Conservation (phyloP, 1,140 invertebrate genomes). For the Drosophila tani region DNA sequence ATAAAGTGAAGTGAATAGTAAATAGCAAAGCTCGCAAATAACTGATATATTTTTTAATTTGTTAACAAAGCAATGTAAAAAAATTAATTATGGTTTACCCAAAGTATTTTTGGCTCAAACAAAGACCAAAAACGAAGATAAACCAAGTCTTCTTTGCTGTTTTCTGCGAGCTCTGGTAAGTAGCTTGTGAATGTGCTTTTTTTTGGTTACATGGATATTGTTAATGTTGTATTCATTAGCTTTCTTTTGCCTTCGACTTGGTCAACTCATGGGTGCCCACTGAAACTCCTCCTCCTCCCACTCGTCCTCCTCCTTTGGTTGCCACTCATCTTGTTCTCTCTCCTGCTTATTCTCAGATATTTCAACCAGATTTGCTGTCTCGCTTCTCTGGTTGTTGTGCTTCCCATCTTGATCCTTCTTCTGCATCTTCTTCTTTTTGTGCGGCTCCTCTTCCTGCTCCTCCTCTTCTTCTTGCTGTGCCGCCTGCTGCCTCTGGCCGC, state of each 20-base stretch:
- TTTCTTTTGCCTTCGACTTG: background rate
- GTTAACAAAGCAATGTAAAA: background rate
- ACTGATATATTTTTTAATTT: background rate
- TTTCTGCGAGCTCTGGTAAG: background rate
- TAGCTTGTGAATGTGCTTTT: too few relatives aligned
- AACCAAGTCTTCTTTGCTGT: too few relatives aligned
- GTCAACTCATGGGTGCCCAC: constrained; percentile 5
- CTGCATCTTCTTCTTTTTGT: background rate
- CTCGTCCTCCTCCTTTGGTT: background rate
- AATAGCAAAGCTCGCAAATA: background rate
- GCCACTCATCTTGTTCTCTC: constrained; percentile 15
- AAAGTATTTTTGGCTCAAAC: too few relatives aligned
- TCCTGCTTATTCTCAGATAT: constrained; percentile 3
- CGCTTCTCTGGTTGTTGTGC: background rate
- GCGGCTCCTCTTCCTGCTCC: background rate
- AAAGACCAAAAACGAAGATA: background rate
- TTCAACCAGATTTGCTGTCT: background rate
- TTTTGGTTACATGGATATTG: background rate
- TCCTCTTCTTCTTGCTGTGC: background rate
- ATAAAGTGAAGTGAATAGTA: background rate
- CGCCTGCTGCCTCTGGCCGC: constrained; percentile 14
- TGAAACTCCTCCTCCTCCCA: background rate
- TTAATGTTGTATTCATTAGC: background rate
- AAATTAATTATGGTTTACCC: background rate
- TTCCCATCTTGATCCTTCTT: background rate